Percentiles rank a stretch among this genome's conserved stretches.
phyloP scores from a whole-genome alignment of 2,113 vertebrate species.

The Sphaerodactylus townsendi region DNA sequence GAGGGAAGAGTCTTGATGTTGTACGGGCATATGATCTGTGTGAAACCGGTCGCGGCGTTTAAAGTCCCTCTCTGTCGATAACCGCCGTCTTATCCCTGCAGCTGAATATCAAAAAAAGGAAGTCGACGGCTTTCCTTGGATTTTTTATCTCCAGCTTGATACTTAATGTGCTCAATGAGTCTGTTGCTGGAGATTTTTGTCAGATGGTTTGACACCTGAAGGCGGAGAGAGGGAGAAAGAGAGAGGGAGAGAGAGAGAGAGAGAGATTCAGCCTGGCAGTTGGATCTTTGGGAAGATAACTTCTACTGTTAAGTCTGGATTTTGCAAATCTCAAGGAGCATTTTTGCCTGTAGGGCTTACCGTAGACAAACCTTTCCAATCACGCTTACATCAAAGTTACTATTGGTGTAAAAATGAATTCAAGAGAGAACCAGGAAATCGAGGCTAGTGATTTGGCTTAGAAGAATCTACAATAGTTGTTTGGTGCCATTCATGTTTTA shows the following conservation, averaged over 20 bases:
- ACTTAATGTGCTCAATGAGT: slow-evolving; percentile 46
- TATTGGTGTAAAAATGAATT: too few relatives aligned
- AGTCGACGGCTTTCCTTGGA: background rate
- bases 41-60: slow-evolving; percentile 54
- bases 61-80: slow-evolving; percentile 25
- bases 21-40: slow-evolving; percentile 59
- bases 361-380: background rate
- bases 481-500: too few relatives aligned
- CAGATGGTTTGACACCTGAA: background rate
- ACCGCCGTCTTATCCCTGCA: slow-evolving; percentile 33
- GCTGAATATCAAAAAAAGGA: slow-evolving; percentile 1
- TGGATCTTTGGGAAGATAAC: background rate
- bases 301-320: background rate
- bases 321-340: accelerated
- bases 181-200: slow-evolving; percentile 35
- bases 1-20: slow-evolving; percentile 36
- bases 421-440: too few relatives aligned
- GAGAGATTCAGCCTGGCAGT: background rate
- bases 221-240: background rate
- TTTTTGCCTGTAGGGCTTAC: background rate
- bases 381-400: accelerated
- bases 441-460: too few relatives aligned
- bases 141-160: accelerated
- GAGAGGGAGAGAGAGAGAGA: too few relatives aligned
- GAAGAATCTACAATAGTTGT: too few relatives aligned